Base-by-base conservation (phyloP, 2,113 vertebrate genomes). In the Mungos mungo region DNA sequence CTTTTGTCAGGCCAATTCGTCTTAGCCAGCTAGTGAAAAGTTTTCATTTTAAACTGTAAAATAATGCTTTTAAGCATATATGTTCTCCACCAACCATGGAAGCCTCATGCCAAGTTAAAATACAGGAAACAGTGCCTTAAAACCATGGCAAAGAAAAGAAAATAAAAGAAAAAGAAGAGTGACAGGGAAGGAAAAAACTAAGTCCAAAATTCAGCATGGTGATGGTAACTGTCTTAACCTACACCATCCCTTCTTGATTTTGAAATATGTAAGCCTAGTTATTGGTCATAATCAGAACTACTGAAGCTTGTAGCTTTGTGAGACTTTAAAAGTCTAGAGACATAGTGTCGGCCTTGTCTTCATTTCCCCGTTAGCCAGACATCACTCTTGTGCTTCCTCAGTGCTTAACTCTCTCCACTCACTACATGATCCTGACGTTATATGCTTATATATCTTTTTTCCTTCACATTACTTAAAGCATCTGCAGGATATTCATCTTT, bases 1-100 rank as follows among this genome's bases (percentile, higher is more conserved):
- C 60, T 95, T 90, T 97, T 66, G 60, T 84, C 45, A 91, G 82
- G 35, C 31, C 79, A 60, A 25, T 92, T 93, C 7, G 29, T 85
- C 66, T 93, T 88, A 88, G 41, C 72, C 41, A 85, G 19, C 71
- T 77, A 82, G 18, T 81, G 69, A 91, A 88, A 90, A 85, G 41
- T 65, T 84, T 94, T 95, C 77, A 66, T 72, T 50, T 82, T 95
- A 21, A 8, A 18, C 7, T 76, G 7, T n/a, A 96, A 74, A 87
- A 87, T 27, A 90, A 65, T 86, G 12, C 52, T 84, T 83, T 90
- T 90, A 86, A 93, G 52, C 52, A 82, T 85, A n/a, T 52, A 50
- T 71, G 8, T 31, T 93, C 54, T 71, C 47, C 19, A 60, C 35
- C 74, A 85, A 35, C 33, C 66, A 47, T 95, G 19, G 65, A 93